These are phyloP conservation scores for Chaenogobius annularis DNA, from an alignment of 2,113 vertebrate genomes.

Conservation along the genomic window DNA sequence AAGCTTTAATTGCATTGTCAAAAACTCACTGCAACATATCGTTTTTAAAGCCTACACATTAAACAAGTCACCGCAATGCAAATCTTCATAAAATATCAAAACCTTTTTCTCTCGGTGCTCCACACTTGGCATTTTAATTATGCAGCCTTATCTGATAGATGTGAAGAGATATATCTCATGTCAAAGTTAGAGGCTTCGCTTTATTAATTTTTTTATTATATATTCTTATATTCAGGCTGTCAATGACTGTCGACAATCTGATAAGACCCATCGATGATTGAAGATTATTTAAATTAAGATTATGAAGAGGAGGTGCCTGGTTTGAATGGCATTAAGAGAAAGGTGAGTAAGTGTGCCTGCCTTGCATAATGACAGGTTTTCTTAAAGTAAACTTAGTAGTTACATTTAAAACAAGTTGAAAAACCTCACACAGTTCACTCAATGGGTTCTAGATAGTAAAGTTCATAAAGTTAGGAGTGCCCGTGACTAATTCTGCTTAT, in stretches of 20 bases:
- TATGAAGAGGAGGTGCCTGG: constrained; percentile 49
- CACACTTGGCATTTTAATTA: constrained; percentile 81
- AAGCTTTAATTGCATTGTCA: constrained; percentile 78
- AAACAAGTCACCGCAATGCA: constrained; percentile 62
- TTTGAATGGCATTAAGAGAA: constrained; percentile 47
- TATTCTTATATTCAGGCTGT: constrained; percentile 75
- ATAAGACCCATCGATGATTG: constrained; percentile 70
- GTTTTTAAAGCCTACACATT: constrained; percentile 51
- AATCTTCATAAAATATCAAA: constrained; percentile 68
- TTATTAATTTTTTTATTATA: constrained; percentile 79
- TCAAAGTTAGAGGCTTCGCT: constrained; percentile 74
- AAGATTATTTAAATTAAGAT: constrained; percentile 72
- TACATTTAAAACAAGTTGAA: background rate
- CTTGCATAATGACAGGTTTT: constrained; percentile 2
- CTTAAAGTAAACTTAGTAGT: background rate
- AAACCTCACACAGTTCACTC: background rate
- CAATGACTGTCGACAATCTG: constrained; percentile 68
- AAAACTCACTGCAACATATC: constrained; percentile 53
- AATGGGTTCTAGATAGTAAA: background rate
- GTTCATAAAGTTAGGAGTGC: background rate
- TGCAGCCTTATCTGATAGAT: constrained; percentile 77
- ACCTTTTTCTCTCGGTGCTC: constrained; percentile 50
- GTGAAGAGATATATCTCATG: constrained; percentile 73
- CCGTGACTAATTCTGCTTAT: background rate
- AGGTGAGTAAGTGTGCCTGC: constrained; percentile 25